phyloP scores from a whole-genome alignment of 92 coral and sea anemone species.

The Epizoanthus rinbou region DNA sequence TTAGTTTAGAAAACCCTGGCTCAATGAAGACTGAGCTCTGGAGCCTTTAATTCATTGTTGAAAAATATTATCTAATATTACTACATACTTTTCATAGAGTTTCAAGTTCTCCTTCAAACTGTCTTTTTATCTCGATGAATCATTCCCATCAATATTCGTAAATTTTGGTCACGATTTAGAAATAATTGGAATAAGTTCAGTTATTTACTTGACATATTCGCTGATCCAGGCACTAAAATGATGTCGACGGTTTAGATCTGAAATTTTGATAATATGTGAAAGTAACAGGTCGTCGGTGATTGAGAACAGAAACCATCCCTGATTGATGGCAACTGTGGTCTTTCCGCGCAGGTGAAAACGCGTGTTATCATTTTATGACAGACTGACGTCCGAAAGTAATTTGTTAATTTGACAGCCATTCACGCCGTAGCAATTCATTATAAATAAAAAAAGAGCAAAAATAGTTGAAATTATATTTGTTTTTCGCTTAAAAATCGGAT shows the following conservation, averaged over 20 bases:
- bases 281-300: background rate
- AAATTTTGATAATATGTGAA: background rate
- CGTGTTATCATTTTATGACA: constrained; percentile 1
- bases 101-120: background rate
- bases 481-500: background rate
- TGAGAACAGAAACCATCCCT: background rate
- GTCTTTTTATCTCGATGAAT: background rate
- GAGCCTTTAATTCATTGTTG: background rate
- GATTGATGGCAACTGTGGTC: background rate
- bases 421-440: background rate
- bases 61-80: background rate
- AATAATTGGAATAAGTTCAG: background rate
- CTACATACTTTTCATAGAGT: background rate
- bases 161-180: background rate
- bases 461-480: background rate
- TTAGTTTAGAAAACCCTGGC: background rate
- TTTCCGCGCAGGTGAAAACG: constrained; percentile 17
- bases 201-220: background rate
- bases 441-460: background rate
- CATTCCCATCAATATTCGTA: background rate
- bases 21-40: background rate
- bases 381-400: constrained; percentile 12
- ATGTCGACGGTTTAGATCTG: constrained; percentile 4
- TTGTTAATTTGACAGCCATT: constrained; percentile 10
- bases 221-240: background rate